A percentile compares a stretch with the other conserved stretches of the same genome.
Evolutionary conservation across 2,113 vertebrate genomes (phyloP).

Genomic region (Tinamus guttatus): DNA sequence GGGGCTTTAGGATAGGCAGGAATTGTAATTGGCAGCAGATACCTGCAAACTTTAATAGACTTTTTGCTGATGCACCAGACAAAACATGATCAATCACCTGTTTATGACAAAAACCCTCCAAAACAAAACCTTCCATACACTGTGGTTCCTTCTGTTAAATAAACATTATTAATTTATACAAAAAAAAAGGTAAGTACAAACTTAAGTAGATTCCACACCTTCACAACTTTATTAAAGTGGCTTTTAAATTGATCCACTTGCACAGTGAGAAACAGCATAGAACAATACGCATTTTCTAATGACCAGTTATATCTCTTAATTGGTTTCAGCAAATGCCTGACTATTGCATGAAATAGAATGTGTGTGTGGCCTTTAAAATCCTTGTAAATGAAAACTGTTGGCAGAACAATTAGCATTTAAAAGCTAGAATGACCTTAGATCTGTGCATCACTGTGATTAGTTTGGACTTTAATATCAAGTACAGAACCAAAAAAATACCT

Average conservation of each 20-base stretch:
- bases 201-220: neutral
- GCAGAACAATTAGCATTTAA: constrained; percentile 92
- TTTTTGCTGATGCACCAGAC: neutral
- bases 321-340: constrained; percentile 69
- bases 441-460: constrained; percentile 84
- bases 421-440: constrained; percentile 88
- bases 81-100: neutral
- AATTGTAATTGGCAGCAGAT: neutral
- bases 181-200: neutral
- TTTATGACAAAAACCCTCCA: neutral
- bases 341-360: constrained; percentile 77
- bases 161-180: neutral
- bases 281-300: constrained; percentile 20
- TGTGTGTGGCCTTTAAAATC: constrained; percentile 84
- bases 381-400: constrained; percentile 86
- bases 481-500: constrained; percentile 55
- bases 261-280: neutral
- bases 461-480: constrained; percentile 79
- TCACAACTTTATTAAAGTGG: neutral
- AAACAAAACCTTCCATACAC: neutral
- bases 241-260: constrained; percentile 2
- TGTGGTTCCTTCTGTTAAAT: neutral
- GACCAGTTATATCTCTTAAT: constrained; percentile 51
- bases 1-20: neutral
- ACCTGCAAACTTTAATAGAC: neutral